Conservation (phyloP, 2,113 vertebrate genomes). For the Phyllopteryx taeniolatus region DNA sequence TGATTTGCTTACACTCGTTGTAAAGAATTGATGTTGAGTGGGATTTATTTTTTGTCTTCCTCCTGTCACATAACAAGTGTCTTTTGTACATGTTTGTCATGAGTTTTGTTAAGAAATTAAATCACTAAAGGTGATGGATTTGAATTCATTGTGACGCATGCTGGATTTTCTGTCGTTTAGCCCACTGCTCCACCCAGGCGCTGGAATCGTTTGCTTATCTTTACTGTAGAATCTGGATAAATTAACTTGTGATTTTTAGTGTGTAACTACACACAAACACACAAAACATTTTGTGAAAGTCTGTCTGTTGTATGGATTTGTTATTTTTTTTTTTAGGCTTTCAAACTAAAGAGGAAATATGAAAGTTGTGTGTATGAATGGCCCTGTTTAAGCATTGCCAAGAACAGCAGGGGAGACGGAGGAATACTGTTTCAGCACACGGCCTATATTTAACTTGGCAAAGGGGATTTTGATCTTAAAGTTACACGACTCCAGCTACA, state of each 20-base stretch:
- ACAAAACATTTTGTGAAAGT: too few species aligned
- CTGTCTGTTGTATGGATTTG: not conserved
- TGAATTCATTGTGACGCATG: constrained; percentile 1
- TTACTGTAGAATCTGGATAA: not conserved
- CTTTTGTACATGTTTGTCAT: not conserved
- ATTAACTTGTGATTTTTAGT: not conserved
- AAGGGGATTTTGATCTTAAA: constrained; percentile 64
- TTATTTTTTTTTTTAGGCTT: not conserved
- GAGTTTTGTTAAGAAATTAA: constrained; percentile 57
- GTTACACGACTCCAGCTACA: constrained; percentile 33
- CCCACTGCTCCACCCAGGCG: not conserved
- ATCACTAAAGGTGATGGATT: constrained; percentile 38
- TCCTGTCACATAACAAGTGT: not conserved
- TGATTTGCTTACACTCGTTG: not conserved
- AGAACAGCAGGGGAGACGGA: constrained; percentile 25
- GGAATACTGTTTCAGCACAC: constrained; percentile 60
- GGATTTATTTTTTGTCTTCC: not conserved
- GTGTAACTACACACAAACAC: too few species aligned
- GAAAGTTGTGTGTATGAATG: constrained; percentile 1
- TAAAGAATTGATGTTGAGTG: not conserved
- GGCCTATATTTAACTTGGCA: constrained; percentile 70
- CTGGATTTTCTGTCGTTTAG: not conserved
- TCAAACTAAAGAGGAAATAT: not conserved
- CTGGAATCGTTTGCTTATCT: too few species aligned
- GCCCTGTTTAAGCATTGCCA: constrained; percentile 30